Percentiles rank a stretch among this genome's conserved stretches.
These are phyloP conservation scores for Phengaris arion DNA, from an alignment of 2,888 invertebrate genomes.

Conservation along the genomic window DNA sequence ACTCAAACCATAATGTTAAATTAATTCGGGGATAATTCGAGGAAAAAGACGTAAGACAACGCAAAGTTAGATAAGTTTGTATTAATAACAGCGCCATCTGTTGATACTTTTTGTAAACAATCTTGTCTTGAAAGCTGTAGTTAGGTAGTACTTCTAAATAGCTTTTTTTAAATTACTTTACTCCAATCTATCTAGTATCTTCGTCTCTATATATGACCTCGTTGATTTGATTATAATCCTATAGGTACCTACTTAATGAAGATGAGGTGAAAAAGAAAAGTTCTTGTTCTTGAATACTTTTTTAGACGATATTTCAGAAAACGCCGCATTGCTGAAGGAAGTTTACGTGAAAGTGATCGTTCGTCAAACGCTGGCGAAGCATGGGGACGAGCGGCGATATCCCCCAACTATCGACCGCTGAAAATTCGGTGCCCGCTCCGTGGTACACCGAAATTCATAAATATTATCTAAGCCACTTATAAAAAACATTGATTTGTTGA, in stretches of 20 bases:
- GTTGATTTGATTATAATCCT: too few species aligned
- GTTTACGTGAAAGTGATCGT: slow-evolving; percentile 7
- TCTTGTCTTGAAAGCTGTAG: neutral
- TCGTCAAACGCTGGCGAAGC: neutral
- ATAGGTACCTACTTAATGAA: too few species aligned
- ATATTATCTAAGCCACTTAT: neutral
- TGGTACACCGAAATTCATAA: slow-evolving; percentile 16
- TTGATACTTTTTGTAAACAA: neutral
- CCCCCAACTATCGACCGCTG: slow-evolving; percentile 29
- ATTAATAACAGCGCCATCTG: slow-evolving; percentile 28
- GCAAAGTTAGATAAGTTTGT: slow-evolving; percentile 13
- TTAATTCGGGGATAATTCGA: slow-evolving; percentile 16
- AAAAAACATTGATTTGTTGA: neutral
- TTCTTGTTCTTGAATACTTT: neutral
- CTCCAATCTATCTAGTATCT: too few species aligned
- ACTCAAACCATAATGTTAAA: slow-evolving; percentile 2
- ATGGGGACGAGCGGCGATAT: slow-evolving; percentile 28
- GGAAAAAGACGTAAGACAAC: slow-evolving; percentile 11
- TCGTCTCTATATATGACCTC: too few species aligned
- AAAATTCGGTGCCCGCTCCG: slow-evolving; percentile 26
- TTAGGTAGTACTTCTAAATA: too few species aligned
- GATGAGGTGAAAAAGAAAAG: neutral
- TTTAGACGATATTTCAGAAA: neutral
- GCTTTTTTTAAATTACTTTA: too few species aligned
- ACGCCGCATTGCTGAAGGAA: slow-evolving; percentile 23